These are phyloP conservation scores for Avahi laniger DNA, from an alignment of 2,797 vertebrate species.

Conservation along the genomic window DNA sequence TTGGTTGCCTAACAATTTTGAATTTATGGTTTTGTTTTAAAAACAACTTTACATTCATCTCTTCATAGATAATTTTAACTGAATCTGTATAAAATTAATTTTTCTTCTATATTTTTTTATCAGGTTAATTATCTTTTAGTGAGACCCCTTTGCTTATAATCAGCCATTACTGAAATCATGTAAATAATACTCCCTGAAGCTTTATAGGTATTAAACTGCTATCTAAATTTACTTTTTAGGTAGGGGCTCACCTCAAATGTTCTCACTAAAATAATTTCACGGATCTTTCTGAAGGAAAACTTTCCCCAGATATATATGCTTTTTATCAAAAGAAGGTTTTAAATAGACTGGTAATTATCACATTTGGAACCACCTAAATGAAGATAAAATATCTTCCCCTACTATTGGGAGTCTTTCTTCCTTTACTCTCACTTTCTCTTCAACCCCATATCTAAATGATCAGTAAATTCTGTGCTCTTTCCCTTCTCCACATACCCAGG, in stretches of 20 bases:
- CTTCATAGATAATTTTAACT: background rate
- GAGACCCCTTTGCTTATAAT: background rate
- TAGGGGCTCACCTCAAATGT: background rate
- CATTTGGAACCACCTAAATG: background rate
- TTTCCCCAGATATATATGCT: background rate
- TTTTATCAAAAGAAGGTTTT: background rate
- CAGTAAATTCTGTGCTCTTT: background rate
- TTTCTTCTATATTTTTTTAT: background rate
- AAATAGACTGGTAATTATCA: background rate
- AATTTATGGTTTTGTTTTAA: background rate
- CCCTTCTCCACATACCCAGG: background rate
- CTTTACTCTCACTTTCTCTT: background rate
- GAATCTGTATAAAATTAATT: background rate
- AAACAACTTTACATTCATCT: background rate
- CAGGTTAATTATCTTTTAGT: background rate
- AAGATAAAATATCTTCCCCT: background rate
- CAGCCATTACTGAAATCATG: background rate
- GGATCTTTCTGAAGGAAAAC: background rate
- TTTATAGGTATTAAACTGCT: background rate
- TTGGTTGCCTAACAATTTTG: background rate
- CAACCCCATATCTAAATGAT: background rate
- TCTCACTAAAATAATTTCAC: conserved; percentile 2
- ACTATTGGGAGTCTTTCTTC: background rate
- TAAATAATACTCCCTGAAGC: background rate
- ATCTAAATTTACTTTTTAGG: background rate